phyloP scores from a whole-genome alignment of 2,888 invertebrate species.

The Tyria jacobaeae region DNA sequence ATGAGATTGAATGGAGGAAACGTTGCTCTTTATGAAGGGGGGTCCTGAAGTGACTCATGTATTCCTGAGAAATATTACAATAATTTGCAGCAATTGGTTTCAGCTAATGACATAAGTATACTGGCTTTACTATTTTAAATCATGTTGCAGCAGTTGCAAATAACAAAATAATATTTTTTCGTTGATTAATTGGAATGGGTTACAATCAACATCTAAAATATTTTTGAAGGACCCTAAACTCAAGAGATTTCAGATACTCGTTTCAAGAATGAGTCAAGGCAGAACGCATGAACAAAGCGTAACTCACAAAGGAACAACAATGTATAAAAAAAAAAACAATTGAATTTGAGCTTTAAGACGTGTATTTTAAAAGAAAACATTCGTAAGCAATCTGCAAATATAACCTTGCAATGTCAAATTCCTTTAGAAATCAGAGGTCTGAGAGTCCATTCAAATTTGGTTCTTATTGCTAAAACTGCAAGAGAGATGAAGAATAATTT shows the following conservation, averaged over 20 bases:
- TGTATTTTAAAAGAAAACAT: constrained; percentile 53
- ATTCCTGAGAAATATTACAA: neutral
- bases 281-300: constrained; percentile 67
- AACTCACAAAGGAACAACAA: constrained; percentile 49
- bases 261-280: constrained; percentile 70
- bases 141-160: neutral
- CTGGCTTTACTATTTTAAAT: no score
- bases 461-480: constrained; percentile 56
- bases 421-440: constrained; percentile 41
- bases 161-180: constrained; percentile 23
- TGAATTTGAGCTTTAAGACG: constrained; percentile 60
- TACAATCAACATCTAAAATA: constrained; percentile 46
- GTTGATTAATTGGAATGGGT: constrained; percentile 42
- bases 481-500: constrained; percentile 42
- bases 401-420: constrained; percentile 57
- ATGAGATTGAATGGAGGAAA: constrained; percentile 29
- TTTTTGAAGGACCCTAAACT: constrained; percentile 54
- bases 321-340: constrained; percentile 29
- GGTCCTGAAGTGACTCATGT: constrained; percentile 33
- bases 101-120: no score
- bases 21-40: constrained; percentile 30
- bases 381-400: constrained; percentile 54
- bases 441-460: constrained; percentile 50
- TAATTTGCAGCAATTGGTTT: neutral
- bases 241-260: constrained; percentile 69